phyloP scores from a whole-genome alignment of 2,113 vertebrate genomes.

The Amphiprion ocellaris region DNA sequence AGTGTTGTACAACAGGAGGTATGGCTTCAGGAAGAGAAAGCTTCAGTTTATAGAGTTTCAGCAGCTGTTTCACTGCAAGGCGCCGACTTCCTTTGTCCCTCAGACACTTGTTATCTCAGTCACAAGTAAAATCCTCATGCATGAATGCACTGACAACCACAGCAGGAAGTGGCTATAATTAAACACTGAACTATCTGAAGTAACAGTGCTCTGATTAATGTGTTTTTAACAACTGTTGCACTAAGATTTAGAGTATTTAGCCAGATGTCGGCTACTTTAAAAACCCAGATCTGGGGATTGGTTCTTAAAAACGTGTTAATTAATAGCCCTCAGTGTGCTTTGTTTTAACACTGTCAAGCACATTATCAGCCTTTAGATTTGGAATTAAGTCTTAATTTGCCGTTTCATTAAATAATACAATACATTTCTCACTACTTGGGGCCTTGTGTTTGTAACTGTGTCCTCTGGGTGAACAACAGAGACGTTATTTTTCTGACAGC shows the following conservation, averaged over 20 bases:
- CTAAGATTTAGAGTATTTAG: neutral
- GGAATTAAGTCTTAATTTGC: neutral
- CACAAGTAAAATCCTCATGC: constrained; percentile 1
- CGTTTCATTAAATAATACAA: neutral
- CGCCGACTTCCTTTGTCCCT: constrained; percentile 38
- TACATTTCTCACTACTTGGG: neutral
- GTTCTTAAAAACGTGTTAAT: neutral
- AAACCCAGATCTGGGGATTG: neutral
- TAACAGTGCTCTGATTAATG: neutral
- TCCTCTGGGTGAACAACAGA: constrained; percentile 6
- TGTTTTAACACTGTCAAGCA: neutral
- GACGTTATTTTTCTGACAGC: constrained; percentile 33
- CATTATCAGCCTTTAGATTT: constrained; percentile 1
- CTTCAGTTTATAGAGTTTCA: constrained; percentile 61
- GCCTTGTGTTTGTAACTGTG: neutral
- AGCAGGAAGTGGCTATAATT: neutral
- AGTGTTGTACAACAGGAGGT: constrained; percentile 48
- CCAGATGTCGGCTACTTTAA: neutral
- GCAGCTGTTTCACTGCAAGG: constrained; percentile 44
- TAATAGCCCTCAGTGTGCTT: neutral
- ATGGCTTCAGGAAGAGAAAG: constrained; percentile 45
- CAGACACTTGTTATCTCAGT: constrained; percentile 33
- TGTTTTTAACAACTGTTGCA: neutral
- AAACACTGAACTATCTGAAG: constrained; percentile 20
- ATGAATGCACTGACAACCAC: constrained; percentile 3